phyloP scores from a whole-genome alignment of 1,140 invertebrate genomes.

The Diuraphis noxia region DNA sequence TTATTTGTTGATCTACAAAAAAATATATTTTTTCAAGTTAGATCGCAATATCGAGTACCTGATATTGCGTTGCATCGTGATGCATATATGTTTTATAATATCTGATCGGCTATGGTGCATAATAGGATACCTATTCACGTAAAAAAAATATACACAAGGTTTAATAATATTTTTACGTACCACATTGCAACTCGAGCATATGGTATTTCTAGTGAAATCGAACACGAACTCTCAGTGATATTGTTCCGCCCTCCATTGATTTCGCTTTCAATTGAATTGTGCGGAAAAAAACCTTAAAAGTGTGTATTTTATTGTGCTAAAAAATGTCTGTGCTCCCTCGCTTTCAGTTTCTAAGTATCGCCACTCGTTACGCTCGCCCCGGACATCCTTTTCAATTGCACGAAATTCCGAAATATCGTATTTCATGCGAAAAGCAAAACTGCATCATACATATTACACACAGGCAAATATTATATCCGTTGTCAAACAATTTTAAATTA shows the following conservation, averaged over 20 bases:
- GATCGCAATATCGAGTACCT: too few species aligned
- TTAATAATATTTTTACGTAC: background rate
- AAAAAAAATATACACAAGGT: background rate
- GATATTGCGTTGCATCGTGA: background rate
- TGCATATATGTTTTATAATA: background rate
- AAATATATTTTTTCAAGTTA: too few species aligned
- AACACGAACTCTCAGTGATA: background rate
- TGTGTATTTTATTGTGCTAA: constrained; percentile 9
- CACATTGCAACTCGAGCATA: background rate
- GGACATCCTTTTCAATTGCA: constrained; percentile 14
- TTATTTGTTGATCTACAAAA: background rate
- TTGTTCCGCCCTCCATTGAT: constrained; percentile 16
- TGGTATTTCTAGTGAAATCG: constrained; percentile 32
- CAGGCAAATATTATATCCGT: background rate
- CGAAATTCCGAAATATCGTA: background rate
- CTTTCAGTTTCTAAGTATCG: constrained; percentile 12
- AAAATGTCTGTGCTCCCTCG: background rate
- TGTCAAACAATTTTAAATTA: background rate
- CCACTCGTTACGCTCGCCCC: background rate
- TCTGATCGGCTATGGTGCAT: background rate
- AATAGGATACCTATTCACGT: background rate
- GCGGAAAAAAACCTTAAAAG: background rate
- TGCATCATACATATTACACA: background rate
- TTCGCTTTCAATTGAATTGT: constrained; percentile 18
- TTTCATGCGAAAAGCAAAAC: background rate